Percentiles rank a stretch among this genome's conserved stretches.
Evolutionary conservation across 30 jellyfish, hydroid and myxozoan species (phyloP).

Genomic region (Chrysaora quinquecirrha): DNA sequence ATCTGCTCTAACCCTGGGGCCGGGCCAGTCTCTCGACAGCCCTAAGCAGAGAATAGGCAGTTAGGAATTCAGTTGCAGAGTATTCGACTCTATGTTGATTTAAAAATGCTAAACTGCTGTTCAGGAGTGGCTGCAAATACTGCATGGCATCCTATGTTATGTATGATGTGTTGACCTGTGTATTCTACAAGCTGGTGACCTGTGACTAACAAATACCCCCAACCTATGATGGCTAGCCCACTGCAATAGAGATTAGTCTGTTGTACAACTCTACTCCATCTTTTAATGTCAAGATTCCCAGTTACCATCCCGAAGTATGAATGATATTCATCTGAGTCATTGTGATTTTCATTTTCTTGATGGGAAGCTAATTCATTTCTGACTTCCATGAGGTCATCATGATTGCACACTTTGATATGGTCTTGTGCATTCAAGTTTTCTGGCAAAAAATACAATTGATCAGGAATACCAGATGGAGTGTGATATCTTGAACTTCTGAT

Average conservation of each 20-base stretch:
- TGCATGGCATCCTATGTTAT: not conserved
- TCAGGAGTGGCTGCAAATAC: not conserved
- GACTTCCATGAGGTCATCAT: not conserved
- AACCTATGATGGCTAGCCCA: not conserved
- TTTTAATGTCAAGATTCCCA: not conserved
- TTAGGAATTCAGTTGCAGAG: too few relatives aligned
- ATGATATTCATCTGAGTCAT: not conserved
- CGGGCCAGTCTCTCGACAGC: too few relatives aligned
- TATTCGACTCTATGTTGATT: too few relatives aligned
- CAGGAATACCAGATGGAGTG: not conserved
- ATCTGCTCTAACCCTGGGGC: too few relatives aligned
- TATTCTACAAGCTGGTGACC: not conserved
- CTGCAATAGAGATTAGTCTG: not conserved
- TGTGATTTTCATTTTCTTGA: not conserved
- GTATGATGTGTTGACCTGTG: not conserved
- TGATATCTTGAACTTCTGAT: slow-evolving; percentile 2
- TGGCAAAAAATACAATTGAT: not conserved
- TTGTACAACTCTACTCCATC: not conserved
- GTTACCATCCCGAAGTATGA: not conserved
- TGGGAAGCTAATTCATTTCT: not conserved
- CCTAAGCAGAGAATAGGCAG: too few relatives aligned
- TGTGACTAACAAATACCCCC: slow-evolving; percentile 1
- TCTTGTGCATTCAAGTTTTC: not conserved
- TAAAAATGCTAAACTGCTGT: not conserved
- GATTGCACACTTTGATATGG: not conserved